Base-by-base conservation (phyloP, 2,797 vertebrate genomes). In the Labroides dimidiatus region DNA sequence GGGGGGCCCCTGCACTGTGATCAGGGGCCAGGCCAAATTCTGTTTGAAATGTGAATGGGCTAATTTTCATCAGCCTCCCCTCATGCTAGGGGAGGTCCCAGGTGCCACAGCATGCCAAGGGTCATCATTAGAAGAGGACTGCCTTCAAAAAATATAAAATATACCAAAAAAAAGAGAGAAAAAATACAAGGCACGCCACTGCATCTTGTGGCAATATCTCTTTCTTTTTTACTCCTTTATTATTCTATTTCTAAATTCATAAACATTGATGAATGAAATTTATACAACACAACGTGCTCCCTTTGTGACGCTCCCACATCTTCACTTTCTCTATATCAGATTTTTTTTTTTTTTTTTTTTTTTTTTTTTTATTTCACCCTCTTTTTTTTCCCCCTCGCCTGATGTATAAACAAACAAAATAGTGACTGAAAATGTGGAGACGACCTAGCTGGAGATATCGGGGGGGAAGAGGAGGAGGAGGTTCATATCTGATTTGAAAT, bases 41-140 rank as follows among this genome's bases (percentile, higher is more conserved):
- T 96, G 97, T 99, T 99, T 99, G 98, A 99, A 99, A 99, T 98
- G 96, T 96, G 97, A 99, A 98, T 96, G 96, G 96, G 95, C 96
- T 99, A 94, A 98, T 99, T 98, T 98, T 98, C 95, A 96, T 97
- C 96, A 94, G 95, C 91, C 94, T 95, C 95, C 93, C 93, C 93
- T 95, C 93, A 93, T 72, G 86, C 91, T 94, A 42, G 94, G 94
- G 95, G 93, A 88, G 93, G 93, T 98, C 97, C 96, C 97, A 95
- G 94, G 96, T 96, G 97, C 94, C 92, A 90, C 90, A 93, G 94
- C 93, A 96, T 95, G 97, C 97, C 98, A 98, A 95, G 96, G 98
- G 98, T 99, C 97, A 98, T 99, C 96, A 99, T 99, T 98, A 99
- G 94, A 97, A 96, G 96, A 91, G 54, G 92, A 61, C 94, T 91